These are phyloP conservation scores for Diplosoma virens DNA, from an alignment of 23 tunicate species.

Conservation along the genomic window DNA sequence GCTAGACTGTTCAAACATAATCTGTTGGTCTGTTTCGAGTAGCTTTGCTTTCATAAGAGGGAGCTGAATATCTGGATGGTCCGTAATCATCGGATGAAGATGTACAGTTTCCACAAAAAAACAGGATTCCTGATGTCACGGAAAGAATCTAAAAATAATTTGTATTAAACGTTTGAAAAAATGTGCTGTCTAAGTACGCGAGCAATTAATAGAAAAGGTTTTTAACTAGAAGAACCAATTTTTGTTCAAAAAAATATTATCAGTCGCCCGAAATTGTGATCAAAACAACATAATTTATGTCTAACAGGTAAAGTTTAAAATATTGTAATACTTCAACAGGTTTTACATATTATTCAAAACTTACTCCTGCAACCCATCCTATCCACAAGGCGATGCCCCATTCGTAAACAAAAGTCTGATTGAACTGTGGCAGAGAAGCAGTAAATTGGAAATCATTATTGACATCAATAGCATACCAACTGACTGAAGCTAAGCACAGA, in stretches of 20 bases:
- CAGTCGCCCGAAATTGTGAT: neutral
- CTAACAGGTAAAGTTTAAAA: neutral
- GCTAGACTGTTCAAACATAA: too few species aligned
- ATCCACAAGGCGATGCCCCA: slow-evolving; percentile 74
- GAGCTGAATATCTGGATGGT: neutral
- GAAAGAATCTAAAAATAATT: slow-evolving; percentile 56
- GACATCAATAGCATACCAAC: slow-evolving; percentile 92
- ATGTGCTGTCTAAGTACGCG: neutral
- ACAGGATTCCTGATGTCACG: slow-evolving; percentile 52
- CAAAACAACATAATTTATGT: neutral
- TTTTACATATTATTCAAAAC: slow-evolving; percentile 6
- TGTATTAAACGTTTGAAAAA: neutral
- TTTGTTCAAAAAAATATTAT: neutral
- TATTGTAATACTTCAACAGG: neutral
- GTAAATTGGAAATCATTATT: slow-evolving; percentile 16
- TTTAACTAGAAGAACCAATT: neutral
- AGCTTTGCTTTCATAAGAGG: too few species aligned
- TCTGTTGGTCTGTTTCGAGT: too few species aligned
- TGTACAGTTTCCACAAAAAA: slow-evolving; percentile 77
- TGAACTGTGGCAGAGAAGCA: neutral
- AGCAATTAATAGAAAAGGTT: too few species aligned
- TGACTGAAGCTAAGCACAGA: slow-evolving; percentile 50
- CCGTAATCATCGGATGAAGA: neutral
- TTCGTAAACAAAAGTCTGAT: slow-evolving; percentile 55
- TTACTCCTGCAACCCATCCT: slow-evolving; percentile 84